Percentiles rank a stretch among this genome's conserved stretches.
Conservation (phyloP, 2,113 vertebrate genomes). For the Burhinus bistriatus region DNA sequence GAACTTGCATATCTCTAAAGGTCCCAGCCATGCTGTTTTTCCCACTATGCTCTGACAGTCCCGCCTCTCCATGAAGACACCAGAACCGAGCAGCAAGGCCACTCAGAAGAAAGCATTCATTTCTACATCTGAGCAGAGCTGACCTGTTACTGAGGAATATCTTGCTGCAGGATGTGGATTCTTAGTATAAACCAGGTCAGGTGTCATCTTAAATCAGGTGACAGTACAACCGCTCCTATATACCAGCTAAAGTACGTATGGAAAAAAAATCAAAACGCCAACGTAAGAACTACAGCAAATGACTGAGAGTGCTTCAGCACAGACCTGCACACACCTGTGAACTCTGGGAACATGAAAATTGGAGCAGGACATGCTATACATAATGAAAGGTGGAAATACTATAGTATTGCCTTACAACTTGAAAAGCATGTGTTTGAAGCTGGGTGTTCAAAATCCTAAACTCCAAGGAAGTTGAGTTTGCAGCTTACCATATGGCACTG, state of each 20-base stretch:
- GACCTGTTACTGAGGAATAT: not conserved
- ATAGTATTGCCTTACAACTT: not conserved
- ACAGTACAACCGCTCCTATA: not conserved
- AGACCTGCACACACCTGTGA: not conserved
- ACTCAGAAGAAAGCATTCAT: not conserved
- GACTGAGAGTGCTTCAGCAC: not conserved
- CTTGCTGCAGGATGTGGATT: not conserved
- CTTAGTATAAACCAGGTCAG: not conserved
- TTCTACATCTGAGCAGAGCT: not conserved
- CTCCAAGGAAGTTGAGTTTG: not conserved
- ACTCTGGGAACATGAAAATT: not conserved
- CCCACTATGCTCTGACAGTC: not conserved
- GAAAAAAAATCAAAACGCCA: fast-evolving
- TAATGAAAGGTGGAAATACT: not conserved
- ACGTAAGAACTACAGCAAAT: not conserved
- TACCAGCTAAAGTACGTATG: not conserved
- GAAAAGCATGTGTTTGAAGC: not conserved
- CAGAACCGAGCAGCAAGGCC: not conserved
- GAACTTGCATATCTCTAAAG: not conserved
- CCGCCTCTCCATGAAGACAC: not conserved
- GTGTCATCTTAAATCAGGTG: not conserved
- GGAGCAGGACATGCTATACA: not conserved
- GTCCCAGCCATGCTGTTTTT: not conserved
- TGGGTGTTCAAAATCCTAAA: not conserved
- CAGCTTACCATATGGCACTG: not conserved